Base-by-base conservation (phyloP, 2,888 invertebrate genomes). In the Epirrita christyi region DNA sequence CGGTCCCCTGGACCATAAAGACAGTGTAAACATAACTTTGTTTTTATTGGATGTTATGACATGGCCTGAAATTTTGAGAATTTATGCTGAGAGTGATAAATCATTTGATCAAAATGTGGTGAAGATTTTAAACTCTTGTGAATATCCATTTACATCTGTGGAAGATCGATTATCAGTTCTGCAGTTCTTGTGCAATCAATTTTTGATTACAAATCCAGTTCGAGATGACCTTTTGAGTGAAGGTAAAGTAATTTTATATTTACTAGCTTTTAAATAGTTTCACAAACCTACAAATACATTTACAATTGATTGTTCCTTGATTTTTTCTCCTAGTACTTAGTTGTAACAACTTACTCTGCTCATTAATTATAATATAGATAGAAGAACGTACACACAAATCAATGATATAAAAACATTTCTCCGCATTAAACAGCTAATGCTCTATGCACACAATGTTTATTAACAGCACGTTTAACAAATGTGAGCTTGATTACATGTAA, bases 1-100 rank as follows among this genome's bases (percentile, higher is more conserved):
- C 90, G 98, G 98, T 43, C 98, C 99, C 7, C 89, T 98, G 59
- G 99, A 99, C 92, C 97, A 98, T 79, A 99, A 99, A 92, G 99
- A 99, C 88, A 98, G 98, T 83, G 96, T 99, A 27, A 99, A 99
- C 86, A 96, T 99, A 64, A 95, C 97, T 68, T 93, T 99, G 53
- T 98, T 96, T 92, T 94, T 98, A 75, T 95, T 98, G 74, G 99
- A 99, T 92, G 94, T 96, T 52, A 95, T 99, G 92, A 98, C 99
- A 47, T 99, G 99, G 97, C 98, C 98, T 40, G 99, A 99, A 92
- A 95, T 97, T 46, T 89, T 98, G 63, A 93, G 97, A 66, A 94
- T 96, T 46, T 99, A 97, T 88, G 95, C 99, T 21, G 98, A 98
- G 85, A 98, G 98, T 93, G 98, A 98, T 87, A 94, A 94, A 76